Percentiles rank a stretch among this genome's conserved stretches.
phyloP scores from a whole-genome alignment of 2,113 vertebrate genomes.

The Heptranchias perlo region DNA sequence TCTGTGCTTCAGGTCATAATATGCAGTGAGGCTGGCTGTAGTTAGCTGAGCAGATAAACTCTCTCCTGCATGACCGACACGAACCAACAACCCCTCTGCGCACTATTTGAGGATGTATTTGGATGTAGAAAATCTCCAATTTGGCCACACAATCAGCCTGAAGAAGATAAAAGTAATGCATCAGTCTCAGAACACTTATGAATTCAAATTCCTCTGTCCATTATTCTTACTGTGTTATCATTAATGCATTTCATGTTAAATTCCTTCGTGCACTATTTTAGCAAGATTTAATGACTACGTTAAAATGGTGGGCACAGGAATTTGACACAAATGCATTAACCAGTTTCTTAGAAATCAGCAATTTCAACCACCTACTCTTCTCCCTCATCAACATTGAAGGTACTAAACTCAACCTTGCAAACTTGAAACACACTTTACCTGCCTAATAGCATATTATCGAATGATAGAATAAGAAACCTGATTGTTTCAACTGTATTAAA shows the following conservation, averaged over 20 bases:
- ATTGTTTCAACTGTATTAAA: not conserved
- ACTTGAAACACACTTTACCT: not conserved
- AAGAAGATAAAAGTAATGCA: not conserved
- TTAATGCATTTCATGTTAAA: not conserved
- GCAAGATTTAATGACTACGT: not conserved
- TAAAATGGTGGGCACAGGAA: not conserved
- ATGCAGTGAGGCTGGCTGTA: not conserved
- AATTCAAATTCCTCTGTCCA: not conserved
- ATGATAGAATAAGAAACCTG: not conserved
- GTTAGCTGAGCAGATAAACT: not conserved
- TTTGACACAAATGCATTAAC: not conserved
- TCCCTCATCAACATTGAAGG: too few species aligned
- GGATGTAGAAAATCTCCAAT: not conserved
- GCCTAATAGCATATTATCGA: not conserved
- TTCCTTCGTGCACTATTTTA: not conserved
- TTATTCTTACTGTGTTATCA: not conserved
- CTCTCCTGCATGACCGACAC: not conserved
- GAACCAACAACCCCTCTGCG: not conserved
- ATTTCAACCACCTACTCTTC: not conserved
- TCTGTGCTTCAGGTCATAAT: too few species aligned
- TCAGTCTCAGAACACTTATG: not conserved
- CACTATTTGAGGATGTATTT: not conserved
- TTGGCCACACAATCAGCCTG: not conserved
- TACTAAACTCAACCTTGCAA: not conserved
- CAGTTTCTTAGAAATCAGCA: not conserved